These are phyloP conservation scores for Callitettix versicolor DNA, from an alignment of 1,140 invertebrate species.

Conservation along the genomic window DNA sequence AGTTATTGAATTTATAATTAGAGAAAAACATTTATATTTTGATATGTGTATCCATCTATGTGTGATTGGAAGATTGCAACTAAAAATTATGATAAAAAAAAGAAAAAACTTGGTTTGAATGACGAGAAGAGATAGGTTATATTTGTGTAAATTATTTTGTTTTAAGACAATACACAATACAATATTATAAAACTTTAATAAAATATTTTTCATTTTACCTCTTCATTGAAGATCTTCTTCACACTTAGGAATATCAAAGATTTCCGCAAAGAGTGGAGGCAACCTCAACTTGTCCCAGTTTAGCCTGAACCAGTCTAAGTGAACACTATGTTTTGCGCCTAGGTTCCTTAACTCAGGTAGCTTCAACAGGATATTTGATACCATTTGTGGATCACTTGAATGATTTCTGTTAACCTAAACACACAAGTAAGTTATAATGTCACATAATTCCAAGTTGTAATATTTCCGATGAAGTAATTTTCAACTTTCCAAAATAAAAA, in stretches of 20 bases:
- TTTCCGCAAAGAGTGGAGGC: conserved; percentile 90
- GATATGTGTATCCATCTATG: too few species aligned
- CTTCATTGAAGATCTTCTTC: conserved; percentile 60
- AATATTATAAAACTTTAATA: too few species aligned
- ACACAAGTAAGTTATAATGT: background rate
- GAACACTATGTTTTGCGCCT: conserved; percentile 72
- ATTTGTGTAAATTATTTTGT: too few species aligned
- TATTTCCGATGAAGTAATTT: background rate
- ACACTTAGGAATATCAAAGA: conserved; percentile 92
- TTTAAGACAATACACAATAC: too few species aligned
- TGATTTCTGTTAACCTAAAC: conserved; percentile 23
- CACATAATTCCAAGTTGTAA: background rate
- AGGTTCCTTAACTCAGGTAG: conserved; percentile 70
- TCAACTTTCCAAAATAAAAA: background rate
- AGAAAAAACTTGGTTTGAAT: too few species aligned
- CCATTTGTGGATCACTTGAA: conserved; percentile 43
- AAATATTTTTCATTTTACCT: too few species aligned
- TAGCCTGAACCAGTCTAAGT: conserved; percentile 80
- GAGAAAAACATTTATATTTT: too few species aligned
- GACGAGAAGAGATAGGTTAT: too few species aligned
- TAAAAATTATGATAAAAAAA: too few species aligned
- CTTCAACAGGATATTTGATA: conserved; percentile 57
- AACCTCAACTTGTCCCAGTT: conserved; percentile 78
- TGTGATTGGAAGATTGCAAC: too few species aligned
- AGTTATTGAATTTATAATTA: too few species aligned